These are phyloP conservation scores for Grapholita molesta DNA, from an alignment of 1,140 invertebrate species.

Conservation along the genomic window DNA sequence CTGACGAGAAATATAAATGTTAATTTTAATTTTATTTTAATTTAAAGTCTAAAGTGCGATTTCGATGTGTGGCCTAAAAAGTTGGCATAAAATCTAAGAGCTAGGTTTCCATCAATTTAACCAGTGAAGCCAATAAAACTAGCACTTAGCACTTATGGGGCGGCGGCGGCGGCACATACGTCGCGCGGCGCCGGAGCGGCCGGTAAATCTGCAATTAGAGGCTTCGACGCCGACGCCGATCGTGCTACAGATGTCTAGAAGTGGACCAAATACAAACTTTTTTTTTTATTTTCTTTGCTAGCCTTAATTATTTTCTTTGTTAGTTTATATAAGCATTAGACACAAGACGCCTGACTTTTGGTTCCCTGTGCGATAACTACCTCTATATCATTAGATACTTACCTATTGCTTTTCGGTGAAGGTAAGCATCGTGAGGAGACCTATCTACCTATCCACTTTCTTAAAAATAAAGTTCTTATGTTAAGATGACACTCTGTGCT, in stretches of 20 bases:
- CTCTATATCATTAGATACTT: no score
- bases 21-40: neutral
- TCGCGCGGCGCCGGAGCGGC: neutral
- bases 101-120: neutral
- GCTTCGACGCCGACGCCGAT: neutral
- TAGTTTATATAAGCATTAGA: no score
- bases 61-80: neutral
- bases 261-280: neutral
- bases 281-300: no score
- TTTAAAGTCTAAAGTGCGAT: neutral
- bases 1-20: neutral
- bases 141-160: constrained; percentile 20
- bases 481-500: no score
- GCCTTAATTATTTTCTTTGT: no score
- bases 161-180: neutral
- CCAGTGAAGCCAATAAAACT: constrained; percentile 13
- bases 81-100: neutral
- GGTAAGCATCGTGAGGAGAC: no score
- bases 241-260: neutral
- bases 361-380: no score
- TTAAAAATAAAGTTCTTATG: no score
- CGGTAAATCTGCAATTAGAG: neutral
- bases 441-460: no score
- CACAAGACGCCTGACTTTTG: no score
- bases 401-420: no score